phyloP scores from a whole-genome alignment of 2,888 invertebrate species.

The Drosophila nr. perissopoda region DNA sequence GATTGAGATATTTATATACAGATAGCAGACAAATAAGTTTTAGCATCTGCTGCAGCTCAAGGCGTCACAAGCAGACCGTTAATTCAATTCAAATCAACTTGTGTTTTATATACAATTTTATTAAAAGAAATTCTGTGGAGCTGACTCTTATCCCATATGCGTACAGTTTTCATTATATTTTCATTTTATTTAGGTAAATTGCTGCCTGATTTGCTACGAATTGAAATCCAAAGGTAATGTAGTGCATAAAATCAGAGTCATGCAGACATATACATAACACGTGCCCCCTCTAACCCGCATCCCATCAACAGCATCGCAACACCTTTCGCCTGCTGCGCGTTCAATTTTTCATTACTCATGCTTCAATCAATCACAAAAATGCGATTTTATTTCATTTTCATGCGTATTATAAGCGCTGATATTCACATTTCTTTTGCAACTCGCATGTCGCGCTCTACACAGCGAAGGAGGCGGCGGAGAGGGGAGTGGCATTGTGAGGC shows the following conservation, averaged over 20 bases:
- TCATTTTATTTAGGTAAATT: conserved; percentile 66
- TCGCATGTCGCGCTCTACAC: conserved; percentile 52
- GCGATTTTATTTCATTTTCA: conserved; percentile 81
- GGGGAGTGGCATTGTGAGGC: conserved; percentile 10
- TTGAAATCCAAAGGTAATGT: conserved; percentile 81
- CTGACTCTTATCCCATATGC: conserved; percentile 30
- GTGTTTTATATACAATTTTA: conserved; percentile 26
- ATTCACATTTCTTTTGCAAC: conserved; percentile 72
- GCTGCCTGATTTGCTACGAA: conserved; percentile 76
- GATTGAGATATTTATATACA: conserved; percentile 38
- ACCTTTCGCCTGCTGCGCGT: conserved; percentile 62
- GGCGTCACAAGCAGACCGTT: conserved; percentile 24
- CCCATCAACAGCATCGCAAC: conserved; percentile 22
- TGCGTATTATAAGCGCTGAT: conserved; percentile 79
- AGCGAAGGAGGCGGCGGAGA: not conserved
- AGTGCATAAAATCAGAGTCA: conserved; percentile 81
- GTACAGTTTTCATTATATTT: conserved; percentile 52
- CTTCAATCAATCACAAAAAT: conserved; percentile 82
- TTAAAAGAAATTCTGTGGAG: conserved; percentile 37
- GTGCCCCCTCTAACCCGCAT: not conserved
- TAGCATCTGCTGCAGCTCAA: conserved; percentile 18
- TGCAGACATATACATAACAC: conserved; percentile 76
- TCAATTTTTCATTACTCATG: conserved; percentile 82
- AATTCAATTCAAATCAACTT: conserved; percentile 63
- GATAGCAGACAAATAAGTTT: conserved; percentile 29